phyloP scores from a whole-genome alignment of 2,113 vertebrate species.

The Zosterops pallidus region DNA sequence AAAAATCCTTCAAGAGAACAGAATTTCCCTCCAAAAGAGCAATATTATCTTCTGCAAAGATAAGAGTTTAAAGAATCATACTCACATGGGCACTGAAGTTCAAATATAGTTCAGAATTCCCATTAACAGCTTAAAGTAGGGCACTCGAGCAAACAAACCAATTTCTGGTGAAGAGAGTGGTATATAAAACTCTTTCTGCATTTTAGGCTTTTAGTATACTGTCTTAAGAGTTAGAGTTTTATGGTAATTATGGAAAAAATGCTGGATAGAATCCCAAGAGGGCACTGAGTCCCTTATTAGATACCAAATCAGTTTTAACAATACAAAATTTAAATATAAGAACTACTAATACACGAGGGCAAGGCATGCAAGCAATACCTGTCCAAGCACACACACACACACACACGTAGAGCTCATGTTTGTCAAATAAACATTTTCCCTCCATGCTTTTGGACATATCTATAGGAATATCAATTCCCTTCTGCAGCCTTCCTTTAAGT shows the following conservation, averaged over 20 bases:
- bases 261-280: background rate
- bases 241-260: background rate
- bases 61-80: accelerated
- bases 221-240: background rate
- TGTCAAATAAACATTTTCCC: background rate
- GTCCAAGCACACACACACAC: accelerated
- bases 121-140: background rate
- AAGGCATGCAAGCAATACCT: background rate
- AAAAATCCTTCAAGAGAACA: background rate
- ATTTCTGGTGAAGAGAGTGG: background rate
- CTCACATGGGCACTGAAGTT: background rate
- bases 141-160: background rate
- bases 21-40: background rate
- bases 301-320: background rate
- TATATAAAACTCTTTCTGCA: background rate
- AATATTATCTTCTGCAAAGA: background rate
- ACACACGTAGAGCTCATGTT: accelerated
- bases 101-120: background rate
- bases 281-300: background rate
- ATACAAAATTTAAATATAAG: background rate
- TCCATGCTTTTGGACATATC: background rate
- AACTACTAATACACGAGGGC: background rate
- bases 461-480: background rate
- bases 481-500: background rate
- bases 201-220: background rate